Evolutionary conservation across 2,113 vertebrate species (phyloP).

Genomic region (Protomyctophum bolini): DNA sequence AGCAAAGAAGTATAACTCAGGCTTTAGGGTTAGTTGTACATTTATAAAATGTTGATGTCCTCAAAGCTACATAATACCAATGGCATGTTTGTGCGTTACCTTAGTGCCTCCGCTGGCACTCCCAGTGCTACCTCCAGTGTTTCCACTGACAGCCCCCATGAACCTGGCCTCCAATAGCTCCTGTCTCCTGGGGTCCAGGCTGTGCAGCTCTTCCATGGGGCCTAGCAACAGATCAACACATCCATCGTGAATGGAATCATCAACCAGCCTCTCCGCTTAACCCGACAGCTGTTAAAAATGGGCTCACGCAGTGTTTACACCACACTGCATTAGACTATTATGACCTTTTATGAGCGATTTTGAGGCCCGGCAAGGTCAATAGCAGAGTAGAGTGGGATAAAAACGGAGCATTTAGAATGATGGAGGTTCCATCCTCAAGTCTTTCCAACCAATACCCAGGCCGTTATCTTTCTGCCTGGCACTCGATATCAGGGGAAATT

Average conservation of each 20-base stretch:
- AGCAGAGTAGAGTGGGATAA: not conserved
- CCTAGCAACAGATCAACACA: conserved; percentile 65
- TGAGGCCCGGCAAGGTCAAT: not conserved
- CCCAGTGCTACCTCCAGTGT: conserved; percentile 93
- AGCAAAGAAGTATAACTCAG: too few relatives aligned
- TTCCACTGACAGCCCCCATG: conserved; percentile 95
- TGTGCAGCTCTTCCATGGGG: conserved; percentile 99
- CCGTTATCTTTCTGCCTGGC: not conserved
- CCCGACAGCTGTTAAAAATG: conserved; percentile 6
- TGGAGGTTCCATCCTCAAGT: conserved; percentile 1
- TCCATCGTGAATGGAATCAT: conserved; percentile 6
- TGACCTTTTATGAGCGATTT: not conserved
- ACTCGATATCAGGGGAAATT: conserved; percentile 2
- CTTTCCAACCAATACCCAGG: not conserved
- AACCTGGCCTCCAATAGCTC: conserved; percentile 97
- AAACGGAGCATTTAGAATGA: conserved; percentile 8
- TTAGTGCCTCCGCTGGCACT: conserved; percentile 96
- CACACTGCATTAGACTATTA: conserved; percentile 3
- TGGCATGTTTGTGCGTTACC: conserved; percentile 69
- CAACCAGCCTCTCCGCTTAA: conserved; percentile 7
- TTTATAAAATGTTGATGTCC: too few relatives aligned
- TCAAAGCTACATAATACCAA: not conserved
- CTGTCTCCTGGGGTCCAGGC: conserved; percentile 97
- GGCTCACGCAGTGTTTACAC: conserved; percentile 6
- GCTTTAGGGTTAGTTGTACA: too few relatives aligned